These are phyloP conservation scores for Crotalus viridis DNA, from an alignment of 2,113 vertebrate genomes.

Conservation along the genomic window DNA sequence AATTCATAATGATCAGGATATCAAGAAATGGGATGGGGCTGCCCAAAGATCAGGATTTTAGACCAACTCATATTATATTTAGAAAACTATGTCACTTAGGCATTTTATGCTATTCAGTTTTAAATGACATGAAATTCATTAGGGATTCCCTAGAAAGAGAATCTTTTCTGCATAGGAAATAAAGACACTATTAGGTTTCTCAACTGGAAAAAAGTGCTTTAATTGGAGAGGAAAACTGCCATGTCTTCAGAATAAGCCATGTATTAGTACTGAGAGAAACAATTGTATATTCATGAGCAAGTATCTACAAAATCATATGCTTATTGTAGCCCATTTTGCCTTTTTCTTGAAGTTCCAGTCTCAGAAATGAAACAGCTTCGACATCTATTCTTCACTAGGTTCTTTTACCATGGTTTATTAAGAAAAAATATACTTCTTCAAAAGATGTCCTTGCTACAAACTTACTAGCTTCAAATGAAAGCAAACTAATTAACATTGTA, in stretches of 20 bases:
- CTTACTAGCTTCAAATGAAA: not conserved
- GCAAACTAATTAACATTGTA: not conserved
- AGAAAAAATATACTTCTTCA: not conserved
- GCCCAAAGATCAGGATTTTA: not conserved
- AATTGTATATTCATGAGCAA: not conserved
- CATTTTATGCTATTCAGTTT: not conserved
- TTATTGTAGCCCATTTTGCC: not conserved
- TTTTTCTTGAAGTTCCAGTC: not conserved
- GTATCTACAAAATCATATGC: not conserved
- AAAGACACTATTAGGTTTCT: not conserved
- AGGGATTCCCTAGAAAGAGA: not conserved
- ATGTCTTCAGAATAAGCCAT: not conserved
- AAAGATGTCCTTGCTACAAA: not conserved
- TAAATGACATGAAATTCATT: not conserved
- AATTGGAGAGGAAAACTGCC: not conserved
- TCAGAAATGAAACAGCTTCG: not conserved
- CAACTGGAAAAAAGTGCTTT: not conserved
- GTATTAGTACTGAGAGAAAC: not conserved
- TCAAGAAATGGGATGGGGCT: not conserved
- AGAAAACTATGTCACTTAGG: not conserved
- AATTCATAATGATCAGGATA: not conserved
- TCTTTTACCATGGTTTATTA: not conserved
- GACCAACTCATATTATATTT: not conserved
- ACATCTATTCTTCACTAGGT: not conserved
- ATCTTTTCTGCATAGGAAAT: not conserved